phyloP scores from a whole-genome alignment of 2,888 invertebrate genomes.

The Allolobophora icterica region DNA sequence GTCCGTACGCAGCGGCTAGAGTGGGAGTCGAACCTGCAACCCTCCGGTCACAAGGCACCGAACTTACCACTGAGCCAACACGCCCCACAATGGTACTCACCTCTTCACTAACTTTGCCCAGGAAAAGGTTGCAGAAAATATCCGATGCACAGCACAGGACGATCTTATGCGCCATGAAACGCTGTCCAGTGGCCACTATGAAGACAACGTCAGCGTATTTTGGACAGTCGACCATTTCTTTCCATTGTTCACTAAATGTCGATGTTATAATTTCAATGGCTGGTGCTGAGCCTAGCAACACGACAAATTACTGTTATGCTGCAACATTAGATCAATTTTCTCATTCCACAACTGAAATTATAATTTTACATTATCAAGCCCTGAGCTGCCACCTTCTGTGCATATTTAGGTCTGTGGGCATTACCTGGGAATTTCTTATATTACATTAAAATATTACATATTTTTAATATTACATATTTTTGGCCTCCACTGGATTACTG shows the following conservation, averaged over 20 bases:
- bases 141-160: constrained; percentile 56
- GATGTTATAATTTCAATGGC: constrained; percentile 57
- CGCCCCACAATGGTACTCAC: constrained; percentile 43
- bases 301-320: not conserved
- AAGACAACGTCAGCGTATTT: constrained; percentile 57
- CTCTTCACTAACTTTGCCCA: constrained; percentile 40
- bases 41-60: too few relatives aligned
- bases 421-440: too few relatives aligned
- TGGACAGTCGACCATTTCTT: constrained; percentile 53
- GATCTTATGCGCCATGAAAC: constrained; percentile 55
- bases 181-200: constrained; percentile 50
- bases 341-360: too few relatives aligned
- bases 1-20: too few relatives aligned
- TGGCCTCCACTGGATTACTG: too few relatives aligned
- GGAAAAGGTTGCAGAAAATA: constrained; percentile 54
- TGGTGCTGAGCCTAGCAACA: constrained; percentile 55
- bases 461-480: too few relatives aligned
- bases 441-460: too few relatives aligned
- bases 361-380: not conserved
- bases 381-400: not conserved
- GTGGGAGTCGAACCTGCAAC: too few relatives aligned
- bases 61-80: too few relatives aligned
- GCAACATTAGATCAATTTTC: too few relatives aligned
- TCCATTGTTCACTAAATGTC: constrained; percentile 57
- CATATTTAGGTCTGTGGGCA: too few relatives aligned